Conservation (phyloP, 2,888 invertebrate genomes). For the Bhutanitis thaidina region DNA sequence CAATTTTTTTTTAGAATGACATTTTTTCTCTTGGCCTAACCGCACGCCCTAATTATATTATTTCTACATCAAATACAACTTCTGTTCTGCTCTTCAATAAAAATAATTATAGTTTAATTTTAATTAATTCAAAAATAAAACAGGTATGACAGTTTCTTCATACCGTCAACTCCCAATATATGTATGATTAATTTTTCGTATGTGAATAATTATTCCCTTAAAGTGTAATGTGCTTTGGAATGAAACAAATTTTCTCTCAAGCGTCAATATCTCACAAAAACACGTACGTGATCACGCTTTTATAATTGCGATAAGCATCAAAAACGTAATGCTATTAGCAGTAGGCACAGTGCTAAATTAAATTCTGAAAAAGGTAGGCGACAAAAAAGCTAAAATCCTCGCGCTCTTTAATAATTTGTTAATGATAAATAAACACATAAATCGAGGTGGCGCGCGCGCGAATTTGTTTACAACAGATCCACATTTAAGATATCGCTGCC, state of each 20-base stretch:
- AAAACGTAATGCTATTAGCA: constrained; percentile 41
- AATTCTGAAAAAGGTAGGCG: constrained; percentile 45
- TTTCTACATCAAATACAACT: no score
- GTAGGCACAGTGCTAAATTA: constrained; percentile 41
- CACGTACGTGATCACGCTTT: constrained; percentile 24
- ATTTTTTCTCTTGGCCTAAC: no score
- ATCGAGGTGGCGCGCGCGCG: constrained; percentile 64
- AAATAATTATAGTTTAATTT: no score
- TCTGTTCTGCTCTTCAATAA: no score
- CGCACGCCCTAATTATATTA: no score
- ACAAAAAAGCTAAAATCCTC: constrained; percentile 60
- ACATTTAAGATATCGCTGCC: constrained; percentile 75
- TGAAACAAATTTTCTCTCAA: background rate
- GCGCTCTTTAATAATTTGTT: constrained; percentile 77
- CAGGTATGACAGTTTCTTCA: no score
- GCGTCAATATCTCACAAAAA: constrained; percentile 10
- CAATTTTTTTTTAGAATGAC: no score
- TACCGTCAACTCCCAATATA: no score
- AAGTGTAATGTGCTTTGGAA: no score
- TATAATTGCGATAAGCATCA: constrained; percentile 63
- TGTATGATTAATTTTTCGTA: no score
- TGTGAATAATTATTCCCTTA: no score
- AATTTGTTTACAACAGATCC: constrained; percentile 79
- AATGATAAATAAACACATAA: constrained; percentile 81
- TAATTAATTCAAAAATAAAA: no score